Evolutionary conservation across 2,113 vertebrate genomes (phyloP), one percentile per base, ranked within the genome.

Genomic region (Tympanuchus pallidicinctus): DNA sequence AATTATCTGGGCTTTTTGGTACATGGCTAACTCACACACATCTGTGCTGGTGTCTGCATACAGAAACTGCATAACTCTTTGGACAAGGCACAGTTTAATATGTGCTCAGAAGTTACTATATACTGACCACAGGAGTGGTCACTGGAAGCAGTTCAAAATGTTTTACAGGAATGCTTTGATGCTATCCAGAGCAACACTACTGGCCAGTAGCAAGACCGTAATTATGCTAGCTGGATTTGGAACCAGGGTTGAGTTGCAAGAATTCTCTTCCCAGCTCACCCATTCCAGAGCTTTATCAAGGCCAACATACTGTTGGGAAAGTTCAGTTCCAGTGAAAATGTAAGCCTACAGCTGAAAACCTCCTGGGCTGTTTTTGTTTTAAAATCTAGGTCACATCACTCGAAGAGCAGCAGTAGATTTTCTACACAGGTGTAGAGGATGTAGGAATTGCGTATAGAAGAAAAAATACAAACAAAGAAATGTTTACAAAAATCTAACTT

Each of bases 181-280:
- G 94, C 92, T 95, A 66, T 82, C 94, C 95, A 95, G 81, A 96
- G 82, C 90, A 74, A 76, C 3, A 45, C 77, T 82, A 92, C 86
- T 69, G 90, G 91, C 94, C 94, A 81, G 93, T 92, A 97, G 92
- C 92, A 97, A 91, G 89, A 81, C 87, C 94, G 52, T 95, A 93
- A 96, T 96, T 96, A 96, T 27, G 80, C 60, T 88, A 88, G 89
- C 83, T 96, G 92, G 95, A 94, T 79, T 71, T 79, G 76, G 94
- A 91, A 94, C 64, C 82, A 70, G 95, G 80, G 27, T 61, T 93
- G 88, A 93, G 81, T 76, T 93, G 95, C 94, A 94, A 94, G 92
- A 96, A 94, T 86, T 96, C 91, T 89, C 95, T 89, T 56, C 79
- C 88, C 15, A 0, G 83, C 76, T 92, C 82, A 86, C 79, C 54